Evolutionary conservation across 2,888 invertebrate genomes (phyloP), one percentile per base, ranked within the genome.

Genomic region (Eueremaeus valkanovi): DNA sequence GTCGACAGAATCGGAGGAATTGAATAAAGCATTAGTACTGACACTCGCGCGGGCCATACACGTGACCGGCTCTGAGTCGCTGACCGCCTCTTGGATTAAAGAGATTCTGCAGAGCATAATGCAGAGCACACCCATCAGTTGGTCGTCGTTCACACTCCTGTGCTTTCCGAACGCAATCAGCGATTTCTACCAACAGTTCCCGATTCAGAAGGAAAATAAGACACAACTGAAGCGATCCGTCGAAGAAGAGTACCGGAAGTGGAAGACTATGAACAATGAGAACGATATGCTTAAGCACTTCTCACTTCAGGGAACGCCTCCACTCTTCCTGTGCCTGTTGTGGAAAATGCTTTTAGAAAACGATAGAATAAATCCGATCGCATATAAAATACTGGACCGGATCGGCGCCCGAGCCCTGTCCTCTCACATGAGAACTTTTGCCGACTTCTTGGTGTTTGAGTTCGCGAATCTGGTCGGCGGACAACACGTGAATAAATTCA

Each of bases 271-370:
- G 95, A 93, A 91, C 61, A 96, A 95, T 83, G 96, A 97, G 83
- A 94, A 93, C 83, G 96, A 96, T 61, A 93, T 95, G 55, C 93
- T 97, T 81, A 90, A 93, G 0, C 96, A 97, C 83, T 97, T 97
- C 83, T 93, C 95, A 0, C 91, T 93, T 24, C 91, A 92, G n/a
- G 92, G 92, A 63, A 93, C 94, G 3, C 93, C 94, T 45, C 90
- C 92, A 0, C 85, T 96, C 27, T 97, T 97, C 83, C 86, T 96
- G 0, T 97, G 96, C 82, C 86, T 97, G 33, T 85, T 97, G 2
- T 97, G 95, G 90, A 96, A 96, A 85, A 95, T 95, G 89, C 89
- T 96, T 79, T 88, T 95, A 81, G 96, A 97, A 83, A 94, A 93
- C 0, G 95, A 95, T 82, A 88, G 92, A 79, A 93, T 97, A 70